Base-by-base conservation (phyloP, 2,113 vertebrate genomes). In the Mesitornis unicolor region DNA sequence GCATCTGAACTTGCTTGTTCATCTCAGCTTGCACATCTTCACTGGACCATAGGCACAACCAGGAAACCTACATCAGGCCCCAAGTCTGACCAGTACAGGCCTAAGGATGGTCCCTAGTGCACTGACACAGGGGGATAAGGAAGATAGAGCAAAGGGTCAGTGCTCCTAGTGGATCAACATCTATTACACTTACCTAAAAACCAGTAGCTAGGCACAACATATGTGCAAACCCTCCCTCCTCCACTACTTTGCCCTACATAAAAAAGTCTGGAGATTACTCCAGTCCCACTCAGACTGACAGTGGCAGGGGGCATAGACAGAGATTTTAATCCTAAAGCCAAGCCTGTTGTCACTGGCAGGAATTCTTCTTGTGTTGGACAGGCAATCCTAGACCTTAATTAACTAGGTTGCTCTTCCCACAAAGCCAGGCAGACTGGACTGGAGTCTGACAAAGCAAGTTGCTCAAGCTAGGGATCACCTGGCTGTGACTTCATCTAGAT, bases 401-500 rank as follows among this genome's bases (percentile, higher is more conserved):
- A 93, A 93, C 94, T 36, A 73, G 50, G 42, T 17, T 64, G 54
- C 68, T 75, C 69, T 90, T 70, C 54, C 51, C 2, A 4, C 40
- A 70, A 90, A 91, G 79, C 33, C 65, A 87, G 87, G 57, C 67
- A 85, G 81, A 76, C 87, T 59, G 67, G 50, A 74, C 82, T 69
- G 73, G 77, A 94, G 81, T 89, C 89, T 82, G 84, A 83, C 0
- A 16, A 80, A 83, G 48, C 73, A 73, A 40, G 29, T 60, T 87
- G 61, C 84, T 76, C 87, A n/a, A n/a, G 83, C 69, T 83, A 92
- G 69, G 61, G 80, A 84, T 83, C 96, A 96, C 83, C 88, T 94
- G 93, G 88, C 77, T 90, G 90, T 94, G 95, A 93, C 94, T 92
- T 96, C 92, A 96, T 96, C 92, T 93, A 84, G 77, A 40, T 81